Evolutionary conservation across 2,113 vertebrate genomes (phyloP).

Genomic region (Grantiella picta): DNA sequence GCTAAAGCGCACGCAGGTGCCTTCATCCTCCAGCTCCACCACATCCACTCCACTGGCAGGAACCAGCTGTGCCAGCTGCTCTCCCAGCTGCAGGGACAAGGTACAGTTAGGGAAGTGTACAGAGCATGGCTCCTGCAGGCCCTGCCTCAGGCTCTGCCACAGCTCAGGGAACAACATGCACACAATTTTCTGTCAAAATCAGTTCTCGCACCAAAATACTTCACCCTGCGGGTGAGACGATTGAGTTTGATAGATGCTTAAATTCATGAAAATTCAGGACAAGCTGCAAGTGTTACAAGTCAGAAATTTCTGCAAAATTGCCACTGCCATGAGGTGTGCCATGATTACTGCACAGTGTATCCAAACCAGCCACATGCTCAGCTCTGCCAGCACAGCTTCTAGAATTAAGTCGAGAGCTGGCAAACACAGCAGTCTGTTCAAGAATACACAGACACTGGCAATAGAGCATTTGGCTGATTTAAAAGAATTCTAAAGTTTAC

Average conservation of each 20-base stretch:
- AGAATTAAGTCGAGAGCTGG: not conserved
- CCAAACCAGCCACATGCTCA: not conserved
- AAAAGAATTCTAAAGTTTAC: not conserved
- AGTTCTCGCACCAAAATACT: not conserved
- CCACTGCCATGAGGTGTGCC: not conserved
- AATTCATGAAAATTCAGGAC: not conserved
- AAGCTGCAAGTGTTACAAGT: not conserved
- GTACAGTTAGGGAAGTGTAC: not conserved
- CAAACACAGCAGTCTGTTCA: not conserved
- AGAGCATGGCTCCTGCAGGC: not conserved
- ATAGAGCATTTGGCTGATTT: not conserved
- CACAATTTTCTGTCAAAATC: not conserved
- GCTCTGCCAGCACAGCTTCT: not conserved
- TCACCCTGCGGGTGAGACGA: accelerated
- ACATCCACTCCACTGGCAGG: slow-evolving; percentile 85
- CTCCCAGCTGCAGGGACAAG: slow-evolving; percentile 79
- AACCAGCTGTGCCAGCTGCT: slow-evolving; percentile 82
- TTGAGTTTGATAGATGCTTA: not conserved
- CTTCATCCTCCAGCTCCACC: slow-evolving; percentile 91
- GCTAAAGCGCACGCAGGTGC: slow-evolving; percentile 88
- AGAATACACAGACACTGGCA: not conserved
- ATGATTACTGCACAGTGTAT: not conserved
- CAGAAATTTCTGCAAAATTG: not conserved
- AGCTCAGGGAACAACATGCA: accelerated
- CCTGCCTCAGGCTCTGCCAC: not conserved